Evolutionary conservation across 2,888 invertebrate genomes (phyloP).

Genomic region (Caenorhabditis sp.): DNA sequence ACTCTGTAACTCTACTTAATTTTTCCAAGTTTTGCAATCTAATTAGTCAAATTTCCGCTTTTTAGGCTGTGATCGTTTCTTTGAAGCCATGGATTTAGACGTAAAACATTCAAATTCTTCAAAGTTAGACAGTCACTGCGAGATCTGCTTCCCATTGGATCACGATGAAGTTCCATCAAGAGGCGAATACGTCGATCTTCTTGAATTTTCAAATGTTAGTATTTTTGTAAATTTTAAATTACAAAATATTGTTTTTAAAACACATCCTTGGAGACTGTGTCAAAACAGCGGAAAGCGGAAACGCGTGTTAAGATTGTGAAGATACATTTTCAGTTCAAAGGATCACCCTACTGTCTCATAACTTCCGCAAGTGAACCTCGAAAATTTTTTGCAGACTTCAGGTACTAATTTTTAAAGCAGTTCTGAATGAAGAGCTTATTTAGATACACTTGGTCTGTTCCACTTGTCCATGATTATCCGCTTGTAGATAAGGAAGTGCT

Average conservation of each 20-base stretch:
- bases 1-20: no score
- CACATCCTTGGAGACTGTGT: no score
- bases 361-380: constrained; percentile 31
- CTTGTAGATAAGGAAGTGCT: constrained; percentile 65
- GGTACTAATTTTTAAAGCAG: constrained; percentile 7
- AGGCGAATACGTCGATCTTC: constrained; percentile 63
- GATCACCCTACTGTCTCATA: constrained; percentile 55
- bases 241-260: neutral
- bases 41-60: no score
- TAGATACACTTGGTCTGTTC: constrained; percentile 63
- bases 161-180: constrained; percentile 3
- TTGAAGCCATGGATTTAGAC: neutral
- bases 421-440: neutral
- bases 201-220: constrained; percentile 62
- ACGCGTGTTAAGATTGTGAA: no score
- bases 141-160: constrained; percentile 54
- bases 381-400: constrained; percentile 65
- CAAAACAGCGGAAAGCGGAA: no score
- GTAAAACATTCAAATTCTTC: neutral
- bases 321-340: constrained; percentile 53
- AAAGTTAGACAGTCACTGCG: constrained; percentile 41
- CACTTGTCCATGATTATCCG: constrained; percentile 69
- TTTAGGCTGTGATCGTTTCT: no score
- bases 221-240: neutral
- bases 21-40: no score